These are phyloP conservation scores for Pimpla rufipes DNA, from an alignment of 2,888 invertebrate species.

Conservation along the genomic window DNA sequence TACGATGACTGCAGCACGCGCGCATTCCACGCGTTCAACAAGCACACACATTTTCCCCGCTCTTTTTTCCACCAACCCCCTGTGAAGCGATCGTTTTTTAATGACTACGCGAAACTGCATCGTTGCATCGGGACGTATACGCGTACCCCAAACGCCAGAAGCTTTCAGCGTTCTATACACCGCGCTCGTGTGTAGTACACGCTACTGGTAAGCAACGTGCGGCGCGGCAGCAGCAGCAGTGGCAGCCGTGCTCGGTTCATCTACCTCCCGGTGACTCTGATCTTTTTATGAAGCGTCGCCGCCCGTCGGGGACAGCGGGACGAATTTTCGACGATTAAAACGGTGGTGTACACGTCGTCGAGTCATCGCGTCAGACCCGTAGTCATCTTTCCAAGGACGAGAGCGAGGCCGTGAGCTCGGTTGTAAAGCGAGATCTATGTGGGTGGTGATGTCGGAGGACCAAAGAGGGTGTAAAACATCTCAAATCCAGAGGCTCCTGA, in stretches of 20 bases:
- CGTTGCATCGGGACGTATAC: conserved; percentile 28
- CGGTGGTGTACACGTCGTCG: conserved; percentile 65
- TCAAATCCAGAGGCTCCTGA: no score
- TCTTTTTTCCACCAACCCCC: conserved; percentile 18
- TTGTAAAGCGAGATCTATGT: not conserved
- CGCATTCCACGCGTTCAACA: conserved; percentile 48
- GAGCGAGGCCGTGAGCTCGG: not conserved
- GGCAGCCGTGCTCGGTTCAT: conserved; percentile 52
- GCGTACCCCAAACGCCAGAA: conserved; percentile 29
- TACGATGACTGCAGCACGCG: conserved; percentile 59
- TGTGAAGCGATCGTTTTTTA: conserved; percentile 55
- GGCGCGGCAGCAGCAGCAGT: conserved; percentile 30
- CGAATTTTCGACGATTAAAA: conserved; percentile 76
- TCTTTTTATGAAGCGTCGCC: conserved; percentile 73
- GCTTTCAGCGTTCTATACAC: conserved; percentile 38
- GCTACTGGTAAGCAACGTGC: conserved; percentile 40
- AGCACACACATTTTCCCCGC: conserved; percentile 8
- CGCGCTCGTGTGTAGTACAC: not conserved
- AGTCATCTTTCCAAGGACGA: conserved; percentile 5
- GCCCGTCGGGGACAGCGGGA: conserved; percentile 66
- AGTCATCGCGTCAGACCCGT: conserved; percentile 21
- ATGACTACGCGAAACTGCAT: conserved; percentile 52
- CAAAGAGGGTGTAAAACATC: no score
- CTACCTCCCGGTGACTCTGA: conserved; percentile 71
- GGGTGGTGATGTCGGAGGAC: no score